Evolutionary conservation across 2,797 vertebrate genomes (phyloP).

Genomic region (Poecilia gillii): DNA sequence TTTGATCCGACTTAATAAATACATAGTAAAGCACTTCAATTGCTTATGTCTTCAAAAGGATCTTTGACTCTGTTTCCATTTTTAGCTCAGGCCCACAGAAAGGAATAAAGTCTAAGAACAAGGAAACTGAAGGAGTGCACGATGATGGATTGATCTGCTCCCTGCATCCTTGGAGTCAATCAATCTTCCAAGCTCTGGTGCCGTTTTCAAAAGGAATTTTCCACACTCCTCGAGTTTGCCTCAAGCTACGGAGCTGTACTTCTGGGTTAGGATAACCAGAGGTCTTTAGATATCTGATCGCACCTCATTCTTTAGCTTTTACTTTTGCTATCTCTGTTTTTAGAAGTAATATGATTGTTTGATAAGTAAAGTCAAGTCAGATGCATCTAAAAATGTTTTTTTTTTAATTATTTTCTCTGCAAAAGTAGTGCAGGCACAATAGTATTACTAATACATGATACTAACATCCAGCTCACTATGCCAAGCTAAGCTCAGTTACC

Average conservation of each 20-base stretch:
- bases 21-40: conserved; percentile 15
- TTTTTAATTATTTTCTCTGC: conserved; percentile 1
- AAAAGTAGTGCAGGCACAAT: conserved; percentile 4
- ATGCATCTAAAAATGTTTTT: background rate
- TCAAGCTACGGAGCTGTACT: conserved; percentile 38
- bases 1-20: conserved; percentile 33
- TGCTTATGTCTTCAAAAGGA: conserved; percentile 20
- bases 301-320: conserved; percentile 44
- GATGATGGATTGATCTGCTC: conserved; percentile 81
- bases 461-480: conserved; percentile 12
- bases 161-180: conserved; percentile 71
- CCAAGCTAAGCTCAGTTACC: conserved; percentile 14
- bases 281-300: conserved; percentile 65
- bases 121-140: conserved; percentile 53
- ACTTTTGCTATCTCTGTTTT: conserved; percentile 41
- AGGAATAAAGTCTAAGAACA: conserved; percentile 68
- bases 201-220: conserved; percentile 69
- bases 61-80: conserved; percentile 37
- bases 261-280: conserved; percentile 54
- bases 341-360: conserved; percentile 33
- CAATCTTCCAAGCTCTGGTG: conserved; percentile 74
- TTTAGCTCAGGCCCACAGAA: conserved; percentile 38
- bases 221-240: conserved; percentile 41
- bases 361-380: conserved; percentile 23
- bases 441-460: conserved; percentile 7